Conservation (phyloP, 2,888 invertebrate genomes). For the Scaptodrosophila latifasciaeformis region DNA sequence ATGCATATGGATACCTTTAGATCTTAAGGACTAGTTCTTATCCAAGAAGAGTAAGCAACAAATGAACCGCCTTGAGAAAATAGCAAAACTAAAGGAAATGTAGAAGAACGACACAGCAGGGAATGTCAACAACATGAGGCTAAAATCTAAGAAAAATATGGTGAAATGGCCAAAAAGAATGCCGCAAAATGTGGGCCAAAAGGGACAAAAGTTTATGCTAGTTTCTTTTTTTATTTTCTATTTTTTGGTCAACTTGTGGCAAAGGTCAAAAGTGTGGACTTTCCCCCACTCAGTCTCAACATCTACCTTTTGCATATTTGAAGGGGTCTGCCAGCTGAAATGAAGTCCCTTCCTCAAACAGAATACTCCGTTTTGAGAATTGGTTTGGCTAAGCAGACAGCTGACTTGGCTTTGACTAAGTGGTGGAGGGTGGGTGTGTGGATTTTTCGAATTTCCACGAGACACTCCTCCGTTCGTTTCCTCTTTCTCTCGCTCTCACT, state of each 20-base stretch:
- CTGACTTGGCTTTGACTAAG: no score
- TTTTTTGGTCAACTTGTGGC: neutral
- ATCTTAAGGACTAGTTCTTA: no score
- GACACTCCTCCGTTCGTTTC: no score
- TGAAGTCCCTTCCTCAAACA: no score
- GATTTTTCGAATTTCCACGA: no score
- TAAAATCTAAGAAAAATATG: conserved; percentile 7
- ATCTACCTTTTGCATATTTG: conserved; percentile 40
- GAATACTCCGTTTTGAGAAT: neutral
- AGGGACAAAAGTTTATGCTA: neutral
- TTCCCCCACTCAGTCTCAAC: neutral
- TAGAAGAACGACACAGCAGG: conserved; percentile 26
- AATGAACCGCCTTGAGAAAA: no score
- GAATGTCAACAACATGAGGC: conserved; percentile 33
- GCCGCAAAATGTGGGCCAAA: conserved; percentile 11
- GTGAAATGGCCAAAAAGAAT: conserved; percentile 1
- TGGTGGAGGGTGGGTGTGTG: neutral
- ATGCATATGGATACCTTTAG: no score
- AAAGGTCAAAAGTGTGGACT: conserved; percentile 11
- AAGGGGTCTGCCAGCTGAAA: neutral
- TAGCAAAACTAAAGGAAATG: conserved; percentile 29
- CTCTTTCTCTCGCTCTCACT: neutral
- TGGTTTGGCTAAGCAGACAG: neutral
- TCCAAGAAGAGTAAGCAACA: no score
- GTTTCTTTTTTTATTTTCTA: conserved; percentile 1